Evolutionary conservation across 2,888 invertebrate species (phyloP).

Genomic region (Quadriops clusia): DNA sequence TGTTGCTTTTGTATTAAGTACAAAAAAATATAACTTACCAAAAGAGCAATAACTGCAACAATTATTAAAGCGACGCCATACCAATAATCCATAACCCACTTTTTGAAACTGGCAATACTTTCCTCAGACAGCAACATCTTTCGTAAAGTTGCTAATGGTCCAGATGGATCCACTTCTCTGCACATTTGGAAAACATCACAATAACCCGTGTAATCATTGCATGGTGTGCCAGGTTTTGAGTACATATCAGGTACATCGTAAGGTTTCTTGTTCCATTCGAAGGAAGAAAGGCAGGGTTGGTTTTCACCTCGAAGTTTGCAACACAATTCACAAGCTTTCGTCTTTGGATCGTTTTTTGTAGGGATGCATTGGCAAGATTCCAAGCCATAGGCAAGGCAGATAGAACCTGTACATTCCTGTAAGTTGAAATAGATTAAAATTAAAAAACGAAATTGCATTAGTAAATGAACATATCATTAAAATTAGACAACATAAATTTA

Average conservation of each 20-base stretch:
- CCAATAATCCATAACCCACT: conserved; percentile 84
- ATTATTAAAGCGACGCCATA: conserved; percentile 73
- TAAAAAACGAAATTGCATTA: conserved; percentile 2
- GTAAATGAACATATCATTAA: conserved; percentile 2
- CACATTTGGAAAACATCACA: conserved; percentile 66
- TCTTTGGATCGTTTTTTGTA: conserved; percentile 63
- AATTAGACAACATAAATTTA: not conserved
- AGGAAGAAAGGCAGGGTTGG: conserved; percentile 75
- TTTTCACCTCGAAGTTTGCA: conserved; percentile 78
- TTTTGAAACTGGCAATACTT: conserved; percentile 76
- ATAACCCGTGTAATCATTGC: conserved; percentile 85
- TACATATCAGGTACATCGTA: conserved; percentile 89
- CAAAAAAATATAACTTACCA: conserved; percentile 74
- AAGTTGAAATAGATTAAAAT: conserved; percentile 18
- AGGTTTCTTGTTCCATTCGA: conserved; percentile 79
- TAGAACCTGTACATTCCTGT: conserved; percentile 93
- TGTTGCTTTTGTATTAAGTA: too few species aligned
- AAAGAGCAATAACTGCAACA: conserved; percentile 57
- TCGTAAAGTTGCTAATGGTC: conserved; percentile 78
- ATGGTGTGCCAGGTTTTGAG: conserved; percentile 87
- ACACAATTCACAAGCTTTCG: conserved; percentile 86
- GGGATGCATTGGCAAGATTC: conserved; percentile 91
- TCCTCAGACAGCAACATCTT: conserved; percentile 80
- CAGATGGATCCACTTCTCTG: conserved; percentile 86
- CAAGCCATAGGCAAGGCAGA: conserved; percentile 90